Conservation (phyloP, 2,797 vertebrate species). For the Myotis daubentonii region DNA sequence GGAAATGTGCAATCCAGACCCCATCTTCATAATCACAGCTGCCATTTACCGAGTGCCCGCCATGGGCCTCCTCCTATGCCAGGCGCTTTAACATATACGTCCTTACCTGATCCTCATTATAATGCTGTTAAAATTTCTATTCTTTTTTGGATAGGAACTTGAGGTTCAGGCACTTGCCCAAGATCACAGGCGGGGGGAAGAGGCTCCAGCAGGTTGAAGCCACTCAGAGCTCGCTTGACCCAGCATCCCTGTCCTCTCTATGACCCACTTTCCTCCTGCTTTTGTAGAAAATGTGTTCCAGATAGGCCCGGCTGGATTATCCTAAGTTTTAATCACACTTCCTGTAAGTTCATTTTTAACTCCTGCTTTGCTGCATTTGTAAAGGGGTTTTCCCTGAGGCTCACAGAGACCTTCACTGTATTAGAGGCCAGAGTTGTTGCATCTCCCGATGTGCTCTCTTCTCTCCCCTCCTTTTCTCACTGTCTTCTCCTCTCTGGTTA, state of each 20-base stretch:
- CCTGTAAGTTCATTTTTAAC: neutral
- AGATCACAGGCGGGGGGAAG: neutral
- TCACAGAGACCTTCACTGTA: neutral
- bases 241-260: neutral
- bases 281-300: neutral
- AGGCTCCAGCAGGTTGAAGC: rapidly evolving
- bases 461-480: neutral
- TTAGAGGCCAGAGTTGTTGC: neutral
- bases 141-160: neutral
- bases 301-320: neutral
- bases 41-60: rapidly evolving
- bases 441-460: neutral
- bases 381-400: neutral
- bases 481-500: neutral
- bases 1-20: neutral
- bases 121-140: neutral
- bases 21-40: rapidly evolving
- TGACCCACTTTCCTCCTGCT: too few relatives aligned
- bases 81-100: neutral
- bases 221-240: rapidly evolving
- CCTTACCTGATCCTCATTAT: neutral
- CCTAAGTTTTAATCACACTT: neutral
- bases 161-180: neutral
- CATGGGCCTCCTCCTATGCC: neutral
- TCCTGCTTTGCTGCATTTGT: neutral